These are phyloP conservation scores for Poecile atricapillus DNA, from an alignment of 2,113 vertebrate species.

Conservation along the genomic window DNA sequence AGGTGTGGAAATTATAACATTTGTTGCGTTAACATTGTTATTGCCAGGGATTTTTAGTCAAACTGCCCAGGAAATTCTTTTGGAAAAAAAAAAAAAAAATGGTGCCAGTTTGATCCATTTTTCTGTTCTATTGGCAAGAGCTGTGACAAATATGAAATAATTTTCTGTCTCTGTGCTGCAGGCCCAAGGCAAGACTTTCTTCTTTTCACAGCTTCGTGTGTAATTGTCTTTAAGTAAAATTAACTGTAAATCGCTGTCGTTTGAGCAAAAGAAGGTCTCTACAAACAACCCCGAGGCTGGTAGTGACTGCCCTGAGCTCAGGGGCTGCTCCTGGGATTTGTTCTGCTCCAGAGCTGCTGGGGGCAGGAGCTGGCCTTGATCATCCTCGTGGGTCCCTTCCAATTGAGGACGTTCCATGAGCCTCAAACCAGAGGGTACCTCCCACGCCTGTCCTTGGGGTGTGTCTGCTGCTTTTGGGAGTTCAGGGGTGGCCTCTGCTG, in stretches of 20 bases:
- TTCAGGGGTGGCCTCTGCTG: background rate
- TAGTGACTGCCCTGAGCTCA: background rate
- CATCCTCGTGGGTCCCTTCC: background rate
- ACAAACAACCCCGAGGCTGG: background rate
- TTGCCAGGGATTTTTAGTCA: background rate
- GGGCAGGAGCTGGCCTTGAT: background rate
- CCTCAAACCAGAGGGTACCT: background rate
- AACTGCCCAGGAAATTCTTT: slow-evolving; percentile 1
- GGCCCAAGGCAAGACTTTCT: background rate
- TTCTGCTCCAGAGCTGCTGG: background rate
- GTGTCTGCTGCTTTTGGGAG: background rate
- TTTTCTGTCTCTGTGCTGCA: background rate
- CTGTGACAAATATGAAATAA: background rate
- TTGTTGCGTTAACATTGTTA: background rate
- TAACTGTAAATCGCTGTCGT: background rate
- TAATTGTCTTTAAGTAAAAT: background rate
- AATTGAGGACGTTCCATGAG: background rate
- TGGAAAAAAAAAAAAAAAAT: background rate
- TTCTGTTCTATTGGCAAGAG: background rate
- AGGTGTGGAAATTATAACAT: background rate
- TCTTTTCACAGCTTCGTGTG: background rate
- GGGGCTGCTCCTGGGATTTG: background rate
- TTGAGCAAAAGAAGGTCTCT: background rate
- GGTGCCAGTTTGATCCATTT: background rate
- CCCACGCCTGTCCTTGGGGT: no score